Evolutionary conservation across 2,113 vertebrate genomes (phyloP), one percentile per base, ranked within the genome.

Genomic region (Corythaixoides concolor): DNA sequence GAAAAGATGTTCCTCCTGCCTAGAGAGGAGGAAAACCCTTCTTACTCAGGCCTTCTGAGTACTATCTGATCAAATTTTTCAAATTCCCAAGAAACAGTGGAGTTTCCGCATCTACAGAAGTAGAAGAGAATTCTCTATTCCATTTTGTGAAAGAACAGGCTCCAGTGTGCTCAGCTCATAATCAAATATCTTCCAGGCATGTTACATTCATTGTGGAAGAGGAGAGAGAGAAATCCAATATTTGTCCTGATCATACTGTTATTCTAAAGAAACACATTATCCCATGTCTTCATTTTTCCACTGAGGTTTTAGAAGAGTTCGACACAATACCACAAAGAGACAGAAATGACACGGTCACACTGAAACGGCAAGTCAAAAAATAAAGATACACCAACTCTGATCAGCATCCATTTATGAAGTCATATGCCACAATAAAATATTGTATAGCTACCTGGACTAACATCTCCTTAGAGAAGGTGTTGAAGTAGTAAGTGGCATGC

Each of bases 381-480:
- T 23, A 59, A 56, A 37, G 66, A 69, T 9, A 37, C 4, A 82
- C 28, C 28, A 91, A 69, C 21, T 55, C 60, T 41, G 52, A 52
- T 50, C 10, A 81, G 69, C 20, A 75, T n/a, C 18, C 62, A n/a
- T 59, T 70, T 60, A 62, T 69, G 89, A 86, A 68, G 22, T 63
- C 14, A 64, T 7, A 67, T 18, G 7, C 6, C 21, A 35, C 18
- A 78, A 85, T 37, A 80, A 58, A 85, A 64, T 37, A 90, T 23
- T 13, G 3, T 11, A 37, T 45, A 37, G 90, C 91, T 98, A 99
- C 99, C 99, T 99, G 99, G 68, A 99, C 98, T 91, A 99, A 97
- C 98, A 99, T 98, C 89, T 99, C 99, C 97, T 99, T 99, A 45
- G 99, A 99, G 98, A 99, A 99, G 41, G 98, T 99, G 97, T 99